phyloP scores from a whole-genome alignment of 2,888 invertebrate genomes.

The Dolichopus griseipennis region DNA sequence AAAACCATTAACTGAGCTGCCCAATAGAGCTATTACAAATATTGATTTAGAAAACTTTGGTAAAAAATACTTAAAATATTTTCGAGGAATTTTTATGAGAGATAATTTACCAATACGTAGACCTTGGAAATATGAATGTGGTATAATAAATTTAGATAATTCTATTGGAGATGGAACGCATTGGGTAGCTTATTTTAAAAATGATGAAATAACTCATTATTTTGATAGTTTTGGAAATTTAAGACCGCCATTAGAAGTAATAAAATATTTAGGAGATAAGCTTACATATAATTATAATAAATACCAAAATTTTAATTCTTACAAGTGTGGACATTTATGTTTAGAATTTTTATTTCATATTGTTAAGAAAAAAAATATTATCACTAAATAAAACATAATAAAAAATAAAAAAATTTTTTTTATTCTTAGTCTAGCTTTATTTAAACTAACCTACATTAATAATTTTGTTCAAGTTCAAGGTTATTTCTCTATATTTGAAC shows the following conservation, averaged over 20 bases:
- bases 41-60: conserved; percentile 27
- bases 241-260: conserved; percentile 27
- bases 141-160: conserved; percentile 25
- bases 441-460: too few species aligned
- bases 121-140: neutral
- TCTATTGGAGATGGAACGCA: conserved; percentile 29
- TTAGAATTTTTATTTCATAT: conserved; percentile 25
- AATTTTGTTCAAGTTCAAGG: too few species aligned
- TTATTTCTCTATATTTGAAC: too few species aligned
- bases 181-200: conserved; percentile 33
- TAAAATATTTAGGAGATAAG: conserved; percentile 23
- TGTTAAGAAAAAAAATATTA: conserved; percentile 20
- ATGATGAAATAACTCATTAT: conserved; percentile 26
- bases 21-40: conserved; percentile 20
- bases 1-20: conserved; percentile 28
- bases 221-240: conserved; percentile 35
- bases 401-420: conserved; percentile 10
- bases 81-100: conserved; percentile 30
- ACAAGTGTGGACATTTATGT: conserved; percentile 30
- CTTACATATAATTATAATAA: conserved; percentile 27
- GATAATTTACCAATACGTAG: conserved; percentile 24
- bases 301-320: conserved; percentile 25
- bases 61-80: conserved; percentile 27
- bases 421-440: conserved; percentile 8
- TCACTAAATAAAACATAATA: conserved; percentile 4